These are phyloP conservation scores for Neodiprion lecontei DNA, from an alignment of 1,140 invertebrate genomes.

Conservation along the genomic window DNA sequence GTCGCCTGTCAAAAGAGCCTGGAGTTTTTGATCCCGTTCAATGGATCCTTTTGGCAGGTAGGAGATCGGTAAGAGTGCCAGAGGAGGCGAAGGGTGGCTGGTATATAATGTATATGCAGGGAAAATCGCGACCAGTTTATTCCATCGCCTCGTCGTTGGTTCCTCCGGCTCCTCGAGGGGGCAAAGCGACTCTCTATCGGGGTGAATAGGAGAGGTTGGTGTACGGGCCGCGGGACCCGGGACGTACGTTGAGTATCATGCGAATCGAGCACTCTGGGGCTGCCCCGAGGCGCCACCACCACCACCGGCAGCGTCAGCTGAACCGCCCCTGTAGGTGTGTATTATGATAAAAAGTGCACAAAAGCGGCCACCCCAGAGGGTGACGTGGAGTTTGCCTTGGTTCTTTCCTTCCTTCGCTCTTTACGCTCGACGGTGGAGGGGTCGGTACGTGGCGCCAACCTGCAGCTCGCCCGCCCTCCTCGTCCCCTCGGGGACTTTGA, in stretches of 20 bases:
- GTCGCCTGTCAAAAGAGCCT: no score
- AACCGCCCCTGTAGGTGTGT: background rate
- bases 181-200: background rate
- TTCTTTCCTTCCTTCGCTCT: background rate
- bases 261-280: constrained; percentile 6
- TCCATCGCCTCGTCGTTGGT: background rate
- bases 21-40: no score
- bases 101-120: background rate
- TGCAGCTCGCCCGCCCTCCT: no score
- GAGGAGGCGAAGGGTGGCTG: background rate
- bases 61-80: background rate
- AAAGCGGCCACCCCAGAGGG: background rate
- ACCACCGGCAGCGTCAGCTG: background rate
- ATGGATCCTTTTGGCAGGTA: no score
- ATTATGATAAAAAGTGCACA: constrained; percentile 4
- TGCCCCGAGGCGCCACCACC: background rate
- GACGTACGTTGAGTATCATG: background rate
- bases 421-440: background rate
- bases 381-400: background rate
- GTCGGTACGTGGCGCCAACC: no score
- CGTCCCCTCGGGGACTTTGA: background rate
- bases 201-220: background rate
- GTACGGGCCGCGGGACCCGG: background rate
- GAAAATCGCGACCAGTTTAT: constrained; percentile 2
- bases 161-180: background rate